Evolutionary conservation across 2,113 vertebrate species (phyloP), one percentile per base, ranked within the genome.

Genomic region (Athene cunicularia): DNA sequence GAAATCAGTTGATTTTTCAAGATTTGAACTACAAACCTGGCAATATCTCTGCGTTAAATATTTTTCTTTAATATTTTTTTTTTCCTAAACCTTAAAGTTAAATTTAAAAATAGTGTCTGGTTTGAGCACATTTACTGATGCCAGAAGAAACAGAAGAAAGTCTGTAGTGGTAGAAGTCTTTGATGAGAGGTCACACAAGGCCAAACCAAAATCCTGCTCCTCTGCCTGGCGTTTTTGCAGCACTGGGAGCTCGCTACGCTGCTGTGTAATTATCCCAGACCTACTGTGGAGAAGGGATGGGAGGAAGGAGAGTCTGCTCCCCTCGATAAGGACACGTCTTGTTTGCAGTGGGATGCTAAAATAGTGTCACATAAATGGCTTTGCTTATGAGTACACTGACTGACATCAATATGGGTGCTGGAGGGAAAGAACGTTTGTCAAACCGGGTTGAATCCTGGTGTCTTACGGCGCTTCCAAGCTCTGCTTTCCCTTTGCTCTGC

Each of bases 61-160:
- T 62, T 63, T 68, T 68, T 74, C 9, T 39, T 49, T 33, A 33
- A 9, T 10, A 10, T 41, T 58, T 74, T 59, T 24, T 37, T 39
- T 53, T 19, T 9, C 14, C 7, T 35, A 66, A 93, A 80, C 63
- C 70, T 47, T 62, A 33, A 59, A 85, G 45, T 53, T 77, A 45
- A 53, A 18, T 68, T 92, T 95, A 84, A 85, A 95, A 74, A 67
- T 79, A 35, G 76, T 32, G 12, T 32, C 80, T 94, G 70, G 80
- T 86, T 43, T 53, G 84, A 81, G 92, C 47, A 8, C 28, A 2
- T 53, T 56, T 81, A 5, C 53, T 35, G 74, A 19, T 93, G 85
- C 93, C 93, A 93, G 91, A 32, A 60, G 85, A 86, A 88, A 90
- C 93, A 91, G 80, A 81, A 88, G 91, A 10, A 24, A 64, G 80